Base-by-base conservation (phyloP, 2,888 invertebrate species). In the Bruchidius siliquastri region DNA sequence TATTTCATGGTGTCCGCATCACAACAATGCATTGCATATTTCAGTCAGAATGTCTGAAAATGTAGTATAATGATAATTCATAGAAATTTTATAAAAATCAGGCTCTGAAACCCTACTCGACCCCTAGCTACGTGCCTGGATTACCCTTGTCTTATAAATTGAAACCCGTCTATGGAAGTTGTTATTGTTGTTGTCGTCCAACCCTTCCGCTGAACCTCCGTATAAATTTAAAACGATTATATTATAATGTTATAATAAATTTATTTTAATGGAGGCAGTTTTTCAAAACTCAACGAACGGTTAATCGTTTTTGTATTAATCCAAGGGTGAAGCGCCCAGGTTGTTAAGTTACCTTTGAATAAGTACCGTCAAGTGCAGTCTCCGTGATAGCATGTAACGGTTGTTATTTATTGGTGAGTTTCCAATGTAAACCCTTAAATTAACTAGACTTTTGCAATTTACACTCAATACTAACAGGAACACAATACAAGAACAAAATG, bases 181-280 rank as follows among this genome's bases (percentile, higher is more conserved):
- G 82, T 84, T 83, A 76, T 79, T 79, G 78, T 75, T 72, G 73
- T 76, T 76, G 74, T 78, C 77, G 75, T 77, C 74, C 71, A 72
- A 67, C 74, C 71, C 72, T 68, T 73, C 71, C 74, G 72, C 71
- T 69, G 72, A 70, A 73, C 79, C 76, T 70, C 72, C 77, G 78
- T 79, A 81, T 81, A 82, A 83, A 83, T 83, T 83, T 83, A 82
- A 83, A 83, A 82, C 80, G 82, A 82, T 81, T 81, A 79, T 82
- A 81, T 83, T 82, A 83, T 83, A 82, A 83, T 83, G 83, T 83
- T 82, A 80, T 78, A 82, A 79, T 82, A 81, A 82, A 83, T 83
- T 82, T 82, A 83, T 82, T 83, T 81, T 80, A 81, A 82, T 82
- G 73, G 80, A 79, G 79, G 83, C 80, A 77, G 79, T 79, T 82